Evolutionary conservation across 2,113 vertebrate species (phyloP).

Genomic region (Cisticola juncidis): DNA sequence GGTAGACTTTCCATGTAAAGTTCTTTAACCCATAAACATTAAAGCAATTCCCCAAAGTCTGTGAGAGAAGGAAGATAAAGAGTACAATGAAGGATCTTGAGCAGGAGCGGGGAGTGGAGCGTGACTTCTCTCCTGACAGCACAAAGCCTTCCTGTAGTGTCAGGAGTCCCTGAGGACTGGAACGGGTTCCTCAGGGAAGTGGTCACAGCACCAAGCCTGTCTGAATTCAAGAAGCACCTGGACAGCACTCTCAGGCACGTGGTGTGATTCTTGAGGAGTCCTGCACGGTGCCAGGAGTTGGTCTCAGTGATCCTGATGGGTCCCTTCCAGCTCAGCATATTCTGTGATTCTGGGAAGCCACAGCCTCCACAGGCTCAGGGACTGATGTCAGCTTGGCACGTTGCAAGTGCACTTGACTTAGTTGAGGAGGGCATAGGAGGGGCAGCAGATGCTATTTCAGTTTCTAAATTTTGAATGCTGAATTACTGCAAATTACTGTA

Average conservation of each 20-base stretch:
- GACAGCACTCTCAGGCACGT: no score
- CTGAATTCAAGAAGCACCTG: background rate
- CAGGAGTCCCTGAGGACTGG: background rate
- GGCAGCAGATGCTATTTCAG: background rate
- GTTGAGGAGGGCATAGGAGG: background rate
- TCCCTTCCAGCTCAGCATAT: background rate
- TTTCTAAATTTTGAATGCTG: background rate
- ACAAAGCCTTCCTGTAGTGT: background rate
- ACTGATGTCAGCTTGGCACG: background rate
- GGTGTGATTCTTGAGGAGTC: background rate
- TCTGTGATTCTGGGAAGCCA: background rate
- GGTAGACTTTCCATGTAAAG: background rate
- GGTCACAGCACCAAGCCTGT: background rate
- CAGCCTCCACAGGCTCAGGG: background rate
- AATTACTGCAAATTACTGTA: background rate
- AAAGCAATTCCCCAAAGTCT: background rate
- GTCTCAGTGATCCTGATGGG: background rate
- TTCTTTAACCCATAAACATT: background rate
- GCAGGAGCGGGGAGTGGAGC: background rate
- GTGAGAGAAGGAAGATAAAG: background rate
- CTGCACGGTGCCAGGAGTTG: background rate
- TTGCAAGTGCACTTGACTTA: background rate
- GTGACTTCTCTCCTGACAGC: background rate
- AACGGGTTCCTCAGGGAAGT: background rate
- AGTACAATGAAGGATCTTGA: background rate